Evolutionary conservation across 2,888 invertebrate species (phyloP).

Genomic region (Drosophila siamana): DNA sequence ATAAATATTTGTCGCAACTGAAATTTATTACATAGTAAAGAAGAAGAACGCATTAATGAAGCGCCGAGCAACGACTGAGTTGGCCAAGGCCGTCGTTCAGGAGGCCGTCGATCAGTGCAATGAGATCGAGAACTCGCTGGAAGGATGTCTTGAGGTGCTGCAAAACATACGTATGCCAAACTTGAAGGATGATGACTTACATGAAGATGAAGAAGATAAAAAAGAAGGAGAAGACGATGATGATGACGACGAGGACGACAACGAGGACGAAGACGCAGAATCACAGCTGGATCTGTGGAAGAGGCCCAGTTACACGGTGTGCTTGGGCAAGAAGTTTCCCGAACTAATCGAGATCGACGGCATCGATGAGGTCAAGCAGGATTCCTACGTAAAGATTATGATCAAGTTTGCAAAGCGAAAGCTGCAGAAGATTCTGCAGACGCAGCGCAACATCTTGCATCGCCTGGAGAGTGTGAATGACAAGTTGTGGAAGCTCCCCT

Average conservation of each 20-base stretch:
- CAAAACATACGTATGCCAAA: constrained; percentile 1
- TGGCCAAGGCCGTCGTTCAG: background rate
- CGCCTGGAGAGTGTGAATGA: constrained; percentile 1
- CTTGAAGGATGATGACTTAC: background rate
- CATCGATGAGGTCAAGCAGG: background rate
- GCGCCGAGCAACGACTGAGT: background rate
- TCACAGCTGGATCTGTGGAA: background rate
- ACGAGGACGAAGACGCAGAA: too few relatives aligned
- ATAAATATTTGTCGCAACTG: background rate
- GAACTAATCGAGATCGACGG: constrained; percentile 16
- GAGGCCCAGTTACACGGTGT: constrained; percentile 32
- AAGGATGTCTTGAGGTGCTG: background rate
- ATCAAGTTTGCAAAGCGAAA: constrained; percentile 7
- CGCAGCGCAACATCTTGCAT: constrained; percentile 33
- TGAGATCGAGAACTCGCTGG: constrained; percentile 28
- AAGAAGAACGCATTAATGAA: background rate
- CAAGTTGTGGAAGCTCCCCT: background rate
- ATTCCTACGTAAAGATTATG: background rate
- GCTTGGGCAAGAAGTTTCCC: constrained; percentile 29
- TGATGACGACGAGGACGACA: too few relatives aligned
- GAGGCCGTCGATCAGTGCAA: constrained; percentile 31
- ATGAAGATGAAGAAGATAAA: too few relatives aligned
- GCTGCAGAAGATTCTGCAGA: constrained; percentile 30
- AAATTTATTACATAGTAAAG: background rate
- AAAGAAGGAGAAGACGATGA: too few relatives aligned